Conservation (phyloP, 2,888 invertebrate genomes). For the Meandrusa payeni region DNA sequence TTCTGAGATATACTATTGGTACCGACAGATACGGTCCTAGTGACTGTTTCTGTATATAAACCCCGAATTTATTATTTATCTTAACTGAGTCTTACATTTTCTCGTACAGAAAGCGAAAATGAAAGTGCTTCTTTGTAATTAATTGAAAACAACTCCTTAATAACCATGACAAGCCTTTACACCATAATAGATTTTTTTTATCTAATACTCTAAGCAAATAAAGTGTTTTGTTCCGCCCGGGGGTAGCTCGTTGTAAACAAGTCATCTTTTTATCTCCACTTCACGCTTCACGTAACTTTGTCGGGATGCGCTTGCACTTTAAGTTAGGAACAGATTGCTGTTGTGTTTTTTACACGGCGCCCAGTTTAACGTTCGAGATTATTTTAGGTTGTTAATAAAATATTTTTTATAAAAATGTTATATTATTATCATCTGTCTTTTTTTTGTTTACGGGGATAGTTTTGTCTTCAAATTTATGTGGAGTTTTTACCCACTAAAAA, state of each 20-base stretch:
- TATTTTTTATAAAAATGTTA: no score
- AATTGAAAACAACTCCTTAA: not conserved
- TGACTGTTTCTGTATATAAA: no score
- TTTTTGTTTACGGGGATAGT: no score
- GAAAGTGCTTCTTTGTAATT: not conserved
- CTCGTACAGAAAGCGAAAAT: not conserved
- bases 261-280: constrained; percentile 24
- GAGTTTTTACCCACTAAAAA: no score
- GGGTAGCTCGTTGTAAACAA: constrained; percentile 17
- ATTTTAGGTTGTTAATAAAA: no score
- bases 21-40: no score
- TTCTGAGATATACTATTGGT: no score
- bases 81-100: no score
- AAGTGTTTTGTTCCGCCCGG: constrained; percentile 3
- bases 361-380: no score
- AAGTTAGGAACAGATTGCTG: constrained; percentile 16
- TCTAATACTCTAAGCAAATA: constrained; percentile 13
- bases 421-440: no score
- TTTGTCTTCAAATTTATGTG: no score
- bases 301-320: constrained; percentile 25
- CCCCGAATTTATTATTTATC: no score
- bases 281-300: constrained; percentile 24
- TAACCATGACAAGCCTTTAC: constrained; percentile 8
- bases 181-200: constrained; percentile 3
- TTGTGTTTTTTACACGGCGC: constrained; percentile 10